Conservation (phyloP, 2,888 invertebrate genomes). For the Nomada lathburiana region DNA sequence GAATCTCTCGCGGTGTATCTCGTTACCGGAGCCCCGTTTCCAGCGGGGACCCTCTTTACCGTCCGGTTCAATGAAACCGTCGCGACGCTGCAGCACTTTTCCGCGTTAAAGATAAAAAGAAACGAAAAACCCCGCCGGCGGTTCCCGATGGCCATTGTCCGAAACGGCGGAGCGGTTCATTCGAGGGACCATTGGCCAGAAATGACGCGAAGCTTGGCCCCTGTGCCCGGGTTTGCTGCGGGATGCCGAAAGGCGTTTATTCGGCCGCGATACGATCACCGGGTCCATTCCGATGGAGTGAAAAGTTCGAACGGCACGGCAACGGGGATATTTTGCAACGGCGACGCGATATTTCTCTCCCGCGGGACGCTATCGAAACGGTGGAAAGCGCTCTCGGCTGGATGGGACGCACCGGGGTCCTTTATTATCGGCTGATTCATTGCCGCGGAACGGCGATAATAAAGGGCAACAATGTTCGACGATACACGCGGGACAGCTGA, state of each 20-base stretch:
- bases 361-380: conserved; percentile 61
- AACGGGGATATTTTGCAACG: too few species aligned
- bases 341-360: conserved; percentile 58
- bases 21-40: conserved; percentile 27
- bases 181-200: neutral
- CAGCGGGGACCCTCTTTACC: neutral
- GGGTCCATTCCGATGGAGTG: conserved; percentile 45
- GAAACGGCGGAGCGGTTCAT: neutral
- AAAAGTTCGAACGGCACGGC: conserved; percentile 32
- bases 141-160: neutral
- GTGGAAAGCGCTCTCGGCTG: conserved; percentile 17
- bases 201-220: neutral
- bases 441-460: conserved; percentile 49
- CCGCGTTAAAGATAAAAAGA: neutral
- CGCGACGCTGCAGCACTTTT: conserved; percentile 5
- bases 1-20: conserved; percentile 18
- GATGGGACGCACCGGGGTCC: conserved; percentile 5
- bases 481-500: neutral
- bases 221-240: too few species aligned
- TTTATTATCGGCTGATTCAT: conserved; percentile 59
- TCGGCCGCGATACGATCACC: conserved; percentile 44
- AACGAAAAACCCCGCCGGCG: neutral
- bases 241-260: neutral
- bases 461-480: conserved; percentile 36
- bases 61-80: conserved; percentile 19